These are phyloP conservation scores for Momotus momota DNA, from an alignment of 2,797 vertebrate genomes.

Conservation along the genomic window DNA sequence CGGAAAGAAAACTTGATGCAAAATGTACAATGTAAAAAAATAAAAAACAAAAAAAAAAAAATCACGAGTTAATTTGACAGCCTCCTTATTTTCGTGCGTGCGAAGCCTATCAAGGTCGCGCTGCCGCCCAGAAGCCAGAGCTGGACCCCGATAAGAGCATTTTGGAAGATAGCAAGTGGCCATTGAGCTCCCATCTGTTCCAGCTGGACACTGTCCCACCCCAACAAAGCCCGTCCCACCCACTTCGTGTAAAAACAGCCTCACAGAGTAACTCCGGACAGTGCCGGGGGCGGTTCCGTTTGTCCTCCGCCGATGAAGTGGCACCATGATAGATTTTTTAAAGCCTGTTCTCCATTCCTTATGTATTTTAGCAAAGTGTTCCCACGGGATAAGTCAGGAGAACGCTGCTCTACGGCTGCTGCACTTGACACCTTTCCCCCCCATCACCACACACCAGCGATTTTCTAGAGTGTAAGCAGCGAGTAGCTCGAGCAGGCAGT, in stretches of 20 bases:
- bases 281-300: neutral
- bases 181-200: slow-evolving; percentile 36
- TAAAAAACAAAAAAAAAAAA: neutral
- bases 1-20: neutral
- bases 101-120: neutral
- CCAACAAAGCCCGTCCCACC: slow-evolving; percentile 37
- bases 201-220: slow-evolving; percentile 37
- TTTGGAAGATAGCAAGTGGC: neutral
- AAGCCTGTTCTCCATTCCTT: neutral
- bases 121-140: slow-evolving; percentile 12
- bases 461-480: neutral
- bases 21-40: neutral
- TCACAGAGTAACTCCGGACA: neutral
- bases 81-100: neutral
- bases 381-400: neutral
- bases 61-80: slow-evolving; percentile 5
- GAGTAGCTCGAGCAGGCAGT: neutral
- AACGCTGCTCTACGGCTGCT: neutral
- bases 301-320: neutral
- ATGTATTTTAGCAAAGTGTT: neutral
- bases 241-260: neutral
- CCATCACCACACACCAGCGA: neutral
- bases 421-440: neutral
- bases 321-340: neutral
- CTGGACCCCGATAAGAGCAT: slow-evolving; percentile 23